Conservation (phyloP, 2,113 vertebrate species). For the Orycteropus afer region DNA sequence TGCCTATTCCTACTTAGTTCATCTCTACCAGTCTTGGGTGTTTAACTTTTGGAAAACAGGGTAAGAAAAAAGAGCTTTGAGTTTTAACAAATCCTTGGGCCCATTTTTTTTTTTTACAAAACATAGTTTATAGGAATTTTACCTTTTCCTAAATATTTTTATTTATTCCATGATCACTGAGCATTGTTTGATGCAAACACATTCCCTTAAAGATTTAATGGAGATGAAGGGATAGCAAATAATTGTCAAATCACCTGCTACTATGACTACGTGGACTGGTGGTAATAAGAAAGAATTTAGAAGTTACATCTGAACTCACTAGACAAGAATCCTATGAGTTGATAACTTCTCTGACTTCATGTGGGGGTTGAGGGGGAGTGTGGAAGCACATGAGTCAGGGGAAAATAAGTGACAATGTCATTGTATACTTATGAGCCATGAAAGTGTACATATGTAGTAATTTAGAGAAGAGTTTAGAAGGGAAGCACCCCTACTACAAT, state of each 20-base stretch:
- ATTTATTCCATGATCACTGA: neutral
- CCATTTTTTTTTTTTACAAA: neutral
- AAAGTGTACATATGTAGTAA: neutral
- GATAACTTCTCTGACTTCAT: neutral
- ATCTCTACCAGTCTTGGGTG: neutral
- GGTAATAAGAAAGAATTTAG: neutral
- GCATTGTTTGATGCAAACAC: neutral
- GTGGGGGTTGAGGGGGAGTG: no score
- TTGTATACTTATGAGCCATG: neutral
- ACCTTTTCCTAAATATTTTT: neutral
- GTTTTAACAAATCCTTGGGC: neutral
- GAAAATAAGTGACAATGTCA: neutral
- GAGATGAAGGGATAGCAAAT: neutral
- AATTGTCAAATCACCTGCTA: neutral
- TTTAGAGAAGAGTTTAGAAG: neutral
- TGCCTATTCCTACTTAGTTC: neutral
- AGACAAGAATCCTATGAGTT: neutral
- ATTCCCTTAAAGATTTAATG: neutral
- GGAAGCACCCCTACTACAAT: neutral
- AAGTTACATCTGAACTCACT: neutral
- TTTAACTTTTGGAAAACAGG: neutral
- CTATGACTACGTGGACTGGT: neutral
- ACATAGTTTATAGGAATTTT: neutral
- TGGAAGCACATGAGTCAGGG: neutral
- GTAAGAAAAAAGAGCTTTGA: neutral